These are phyloP conservation scores for Natator depressus DNA, from an alignment of 2,113 vertebrate genomes.

Conservation along the genomic window DNA sequence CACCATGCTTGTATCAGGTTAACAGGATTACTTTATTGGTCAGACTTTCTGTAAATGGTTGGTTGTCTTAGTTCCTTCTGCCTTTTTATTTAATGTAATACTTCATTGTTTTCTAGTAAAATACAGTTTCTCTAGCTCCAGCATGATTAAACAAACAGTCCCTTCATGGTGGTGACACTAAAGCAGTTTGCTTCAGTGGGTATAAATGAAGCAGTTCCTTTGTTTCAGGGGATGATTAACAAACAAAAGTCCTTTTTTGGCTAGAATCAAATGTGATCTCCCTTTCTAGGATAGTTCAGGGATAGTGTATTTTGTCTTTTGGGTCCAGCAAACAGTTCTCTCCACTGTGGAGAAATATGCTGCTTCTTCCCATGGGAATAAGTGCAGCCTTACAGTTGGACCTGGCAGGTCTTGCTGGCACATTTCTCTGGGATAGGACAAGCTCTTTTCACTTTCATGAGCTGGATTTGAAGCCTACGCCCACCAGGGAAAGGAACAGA, in stretches of 20 bases:
- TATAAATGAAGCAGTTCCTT: not conserved
- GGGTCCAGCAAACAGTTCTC: not conserved
- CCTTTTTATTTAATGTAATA: not conserved
- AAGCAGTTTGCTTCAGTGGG: not conserved
- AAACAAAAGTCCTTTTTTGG: not conserved
- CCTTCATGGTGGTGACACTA: not conserved
- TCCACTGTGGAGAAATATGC: not conserved
- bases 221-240: not conserved
- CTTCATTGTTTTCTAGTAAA: not conserved
- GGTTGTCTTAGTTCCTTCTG: not conserved
- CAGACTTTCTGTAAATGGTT: not conserved
- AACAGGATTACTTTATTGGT: too few species aligned
- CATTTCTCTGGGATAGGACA: not conserved
- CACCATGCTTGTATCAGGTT: too few species aligned
- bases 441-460: too few species aligned
- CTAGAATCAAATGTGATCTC: not conserved
- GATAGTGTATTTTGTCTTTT: not conserved
- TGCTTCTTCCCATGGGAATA: not conserved
- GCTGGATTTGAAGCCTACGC: not conserved
- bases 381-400: not conserved
- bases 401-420: not conserved
- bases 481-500: not conserved
- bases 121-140: not conserved
- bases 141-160: not conserved
- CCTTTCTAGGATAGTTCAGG: not conserved